Evolutionary conservation across 2,797 vertebrate species (phyloP), one percentile per base, ranked within the genome.

Genomic region (Halcyon chelicuti): DNA sequence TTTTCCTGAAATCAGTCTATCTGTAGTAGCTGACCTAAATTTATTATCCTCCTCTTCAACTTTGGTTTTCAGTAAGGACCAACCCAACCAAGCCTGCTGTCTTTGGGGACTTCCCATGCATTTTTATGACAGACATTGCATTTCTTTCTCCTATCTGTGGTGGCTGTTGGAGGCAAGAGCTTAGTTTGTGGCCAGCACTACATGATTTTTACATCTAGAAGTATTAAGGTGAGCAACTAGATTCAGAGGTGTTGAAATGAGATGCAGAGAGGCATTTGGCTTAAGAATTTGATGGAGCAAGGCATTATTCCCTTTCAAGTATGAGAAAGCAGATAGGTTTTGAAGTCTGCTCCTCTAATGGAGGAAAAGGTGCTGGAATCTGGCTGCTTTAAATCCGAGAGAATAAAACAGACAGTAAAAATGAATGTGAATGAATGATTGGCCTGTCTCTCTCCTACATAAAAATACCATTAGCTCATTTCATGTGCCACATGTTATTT

Each of bases 381-480:
- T 35, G 84, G 8, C 57, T 92, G 57, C 28, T 94, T 72, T 74
- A 71, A 80, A 83, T 46, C 67, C 65, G 26, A 81, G 76, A 76
- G 63, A 74, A 95, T 94, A 92, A 96, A 96, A 74, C 29, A 89
- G 87, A 74, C 72, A 3, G 3, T 91, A 89, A 96, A 96, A 94
- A 71, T 51, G 57, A 94, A 12, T 49, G 81, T n/a, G 84, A 85
- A 76, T 87, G 93, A 95, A 74, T 86, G 91, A 94, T 55, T 80
- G 68, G 52, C 67, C 65, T 86, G 84, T 91, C 91, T 80, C 42
- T 81, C 33, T 58, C 75, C 52, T 93, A 91, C 86, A 95, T 92
- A 96, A 96, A 97, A 97, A 93, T 17, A 90, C 91, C 88, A 96
- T 96, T 94, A 94, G 44, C 86, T 93, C 57, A 58, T 96, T 92